These are phyloP conservation scores for Eupelmus urozonus DNA, from an alignment of 2,888 invertebrate species.

Conservation along the genomic window DNA sequence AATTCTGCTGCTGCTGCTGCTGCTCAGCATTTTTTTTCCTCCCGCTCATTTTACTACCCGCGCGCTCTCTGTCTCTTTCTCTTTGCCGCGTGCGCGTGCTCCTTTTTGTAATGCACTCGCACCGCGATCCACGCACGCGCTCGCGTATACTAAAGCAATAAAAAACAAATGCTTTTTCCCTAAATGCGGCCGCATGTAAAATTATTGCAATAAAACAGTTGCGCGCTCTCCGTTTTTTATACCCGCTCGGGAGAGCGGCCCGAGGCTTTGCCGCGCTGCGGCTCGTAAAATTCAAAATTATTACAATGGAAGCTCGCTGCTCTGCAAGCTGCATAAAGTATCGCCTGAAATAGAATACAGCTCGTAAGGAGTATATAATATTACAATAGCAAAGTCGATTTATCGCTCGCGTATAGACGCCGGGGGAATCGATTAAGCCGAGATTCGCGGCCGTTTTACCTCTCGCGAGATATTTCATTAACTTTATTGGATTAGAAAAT, in stretches of 20 bases:
- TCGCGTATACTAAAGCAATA: background rate
- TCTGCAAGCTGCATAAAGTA: background rate
- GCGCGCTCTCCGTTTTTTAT: background rate
- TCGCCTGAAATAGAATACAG: background rate
- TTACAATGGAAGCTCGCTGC: background rate
- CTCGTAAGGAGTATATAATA: background rate
- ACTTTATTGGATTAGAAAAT: slow-evolving; percentile 46
- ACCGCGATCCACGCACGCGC: background rate
- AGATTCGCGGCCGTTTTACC: no score
- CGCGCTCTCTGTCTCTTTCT: background rate
- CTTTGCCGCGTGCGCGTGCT: background rate
- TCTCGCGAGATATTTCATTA: slow-evolving; percentile 32
- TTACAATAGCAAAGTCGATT: background rate
- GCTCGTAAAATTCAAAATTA: slow-evolving; percentile 30
- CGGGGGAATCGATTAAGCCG: background rate
- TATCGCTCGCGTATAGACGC: background rate
- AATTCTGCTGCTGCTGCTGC: no score
- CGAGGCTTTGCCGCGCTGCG: background rate
- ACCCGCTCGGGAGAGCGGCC: background rate
- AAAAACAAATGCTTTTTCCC: slow-evolving; percentile 25
- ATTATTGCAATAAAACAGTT: slow-evolving; percentile 44
- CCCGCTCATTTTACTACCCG: slow-evolving; percentile 22
- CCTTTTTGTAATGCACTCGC: slow-evolving; percentile 39
- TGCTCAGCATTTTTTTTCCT: slow-evolving; percentile 20
- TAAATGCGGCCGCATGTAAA: slow-evolving; percentile 32